Conservation (phyloP, 2,113 vertebrate species). For the Mus musculus region GRCm39 chr14:112069001-112069500, state of each 20-base stretch:
- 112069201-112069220: not conserved
- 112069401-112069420: constrained; percentile 53
- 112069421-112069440: not conserved
- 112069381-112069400: not conserved
- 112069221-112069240: constrained; percentile 19
- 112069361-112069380: not conserved
- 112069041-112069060: not conserved
- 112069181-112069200: not conserved
- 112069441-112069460: constrained; percentile 57
- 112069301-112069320: constrained; percentile 45
- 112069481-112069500: constrained; percentile 42
- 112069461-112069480: constrained; percentile 1
- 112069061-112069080: constrained; percentile 10
- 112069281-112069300: constrained; percentile 57
- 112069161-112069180: not conserved
- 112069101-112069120: not conserved
- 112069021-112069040: constrained; percentile 4
- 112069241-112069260: not conserved
- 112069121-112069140: not conserved
- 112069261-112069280: not conserved
- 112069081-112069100: constrained; percentile 5
- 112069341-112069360: constrained; percentile 40
- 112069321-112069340: constrained; percentile 8
- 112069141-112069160: not conserved
- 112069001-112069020: not conserved